Base-by-base conservation (phyloP, 2,888 invertebrate genomes). In the Julus scandinavius region DNA sequence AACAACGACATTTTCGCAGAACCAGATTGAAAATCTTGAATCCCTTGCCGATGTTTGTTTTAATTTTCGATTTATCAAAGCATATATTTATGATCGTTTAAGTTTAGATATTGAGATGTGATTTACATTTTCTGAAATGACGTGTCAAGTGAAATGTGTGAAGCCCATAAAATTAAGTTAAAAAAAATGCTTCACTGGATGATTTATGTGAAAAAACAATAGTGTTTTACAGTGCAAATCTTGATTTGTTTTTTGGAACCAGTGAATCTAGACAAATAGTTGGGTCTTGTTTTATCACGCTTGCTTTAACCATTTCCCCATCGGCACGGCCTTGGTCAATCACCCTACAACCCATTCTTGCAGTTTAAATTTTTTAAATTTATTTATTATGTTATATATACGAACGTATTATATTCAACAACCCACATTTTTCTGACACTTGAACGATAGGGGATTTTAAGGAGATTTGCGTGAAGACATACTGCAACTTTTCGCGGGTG, bases 181-280 rank as follows among this genome's bases (percentile, higher is more conserved):
- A 72, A 20, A 72, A 63, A n/a, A 7, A 1, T n/a, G 63, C 6
- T 63, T 54, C 17, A 54, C 29, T 11, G 1, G 72, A 29, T 72
- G 80, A 80, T 80, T 80, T 80, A 80, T 80, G 80, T 80, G 80
- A 80, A 80, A 80, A 80, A 80, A 15, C 80, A 15, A 38, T 80
- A 29, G 38, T 15, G 38, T 1, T 80, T 80, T 38, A 3, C 15
- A 38, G 13, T 80, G 0, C 38, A 15, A 80, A 38, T 80, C 80
- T 15, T 72, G 72, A 72, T 72, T 72, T 72, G 20, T 50, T 9
- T 13, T 50, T 17, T 17, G 54, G 15, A 17, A 17, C 54, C 54
- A 15, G 13, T 54, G 29, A 72, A 72, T 72, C 72, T 29, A n/a
- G 11, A n/a, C 72, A 72, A 72, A 29, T 29, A 72, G 54, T 54